A percentile compares a stretch with the other conserved stretches of the same genome.
Conservation (phyloP, 2,113 vertebrate species). For the Saccopteryx bilineata region DNA sequence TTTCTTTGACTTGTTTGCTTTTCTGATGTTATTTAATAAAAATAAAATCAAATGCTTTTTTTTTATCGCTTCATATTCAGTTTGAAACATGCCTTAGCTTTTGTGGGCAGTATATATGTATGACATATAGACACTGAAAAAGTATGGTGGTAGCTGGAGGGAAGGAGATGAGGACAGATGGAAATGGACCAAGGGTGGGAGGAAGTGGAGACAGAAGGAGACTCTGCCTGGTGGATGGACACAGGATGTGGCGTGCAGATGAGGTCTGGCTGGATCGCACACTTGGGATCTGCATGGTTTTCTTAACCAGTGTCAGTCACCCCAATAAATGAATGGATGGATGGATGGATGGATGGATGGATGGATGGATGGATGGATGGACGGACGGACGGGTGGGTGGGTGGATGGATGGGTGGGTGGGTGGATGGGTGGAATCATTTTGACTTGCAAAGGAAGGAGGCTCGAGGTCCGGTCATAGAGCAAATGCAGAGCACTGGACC, state of each 20-base stretch:
- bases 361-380: too few relatives aligned
- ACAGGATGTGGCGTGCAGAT: not conserved
- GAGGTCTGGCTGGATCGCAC: not conserved
- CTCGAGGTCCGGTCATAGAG: not conserved
- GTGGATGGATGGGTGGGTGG: too few relatives aligned
- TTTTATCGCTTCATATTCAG: too few relatives aligned
- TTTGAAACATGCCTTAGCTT: too few relatives aligned
- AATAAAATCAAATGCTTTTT: too few relatives aligned
- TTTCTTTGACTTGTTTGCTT: too few relatives aligned
- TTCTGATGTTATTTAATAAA: too few relatives aligned
- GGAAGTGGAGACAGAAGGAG: not conserved
- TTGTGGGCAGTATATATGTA: too few relatives aligned
- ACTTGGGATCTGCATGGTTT: not conserved
- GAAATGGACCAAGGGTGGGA: not conserved
- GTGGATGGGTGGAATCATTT: not conserved
- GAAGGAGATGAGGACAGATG: not conserved
- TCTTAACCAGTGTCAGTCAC: not conserved
- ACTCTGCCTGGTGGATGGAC: not conserved
- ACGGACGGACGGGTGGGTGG: too few relatives aligned
- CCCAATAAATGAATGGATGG: not conserved
- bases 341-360: too few relatives aligned
- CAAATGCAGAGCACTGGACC: not conserved
- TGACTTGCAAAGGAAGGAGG: not conserved
- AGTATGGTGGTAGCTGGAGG: not conserved
- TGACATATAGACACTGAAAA: not conserved